These are phyloP conservation scores for Lagocephalus sceleratus DNA, from an alignment of 2,797 vertebrate genomes.

Conservation along the genomic window DNA sequence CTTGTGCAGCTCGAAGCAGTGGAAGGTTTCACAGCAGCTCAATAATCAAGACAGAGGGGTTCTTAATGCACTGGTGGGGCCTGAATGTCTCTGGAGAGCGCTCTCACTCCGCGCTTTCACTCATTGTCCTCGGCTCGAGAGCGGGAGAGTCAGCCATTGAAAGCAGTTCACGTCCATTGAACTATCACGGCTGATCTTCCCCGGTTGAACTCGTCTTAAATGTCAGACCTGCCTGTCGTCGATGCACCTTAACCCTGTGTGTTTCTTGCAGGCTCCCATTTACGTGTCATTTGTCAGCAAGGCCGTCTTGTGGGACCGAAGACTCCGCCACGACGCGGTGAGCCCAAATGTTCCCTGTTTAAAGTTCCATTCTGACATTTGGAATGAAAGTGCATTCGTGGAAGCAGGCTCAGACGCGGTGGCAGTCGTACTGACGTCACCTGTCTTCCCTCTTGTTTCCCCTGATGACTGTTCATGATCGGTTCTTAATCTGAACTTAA, in stretches of 20 bases:
- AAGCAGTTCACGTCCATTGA: constrained; percentile 17
- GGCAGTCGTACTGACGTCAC: too few species aligned
- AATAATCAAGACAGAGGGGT: constrained; percentile 51
- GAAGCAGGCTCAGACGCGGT: too few species aligned
- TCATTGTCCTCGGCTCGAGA: constrained; percentile 27
- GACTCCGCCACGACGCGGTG: constrained; percentile 37
- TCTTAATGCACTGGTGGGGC: constrained; percentile 54
- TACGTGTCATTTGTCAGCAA: constrained; percentile 68
- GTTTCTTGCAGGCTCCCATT: constrained; percentile 53
- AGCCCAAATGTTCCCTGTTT: constrained; percentile 5
- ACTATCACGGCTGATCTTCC: constrained; percentile 23
- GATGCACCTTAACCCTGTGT: background rate
- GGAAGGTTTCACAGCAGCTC: constrained; percentile 40
- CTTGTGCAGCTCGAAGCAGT: constrained; percentile 32
- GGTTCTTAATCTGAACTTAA: background rate
- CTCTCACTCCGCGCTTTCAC: constrained; percentile 25
- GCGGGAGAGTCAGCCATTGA: constrained; percentile 21
- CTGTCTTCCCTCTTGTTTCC: background rate
- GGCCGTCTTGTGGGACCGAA: constrained; percentile 69
- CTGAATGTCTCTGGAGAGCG: constrained; percentile 34
- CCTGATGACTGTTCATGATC: background rate
- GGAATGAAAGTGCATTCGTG: background rate
- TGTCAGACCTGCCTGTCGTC: background rate
- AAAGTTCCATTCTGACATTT: background rate
- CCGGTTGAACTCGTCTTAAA: constrained; percentile 11